A percentile compares a stretch with the other conserved stretches of the same genome.
Evolutionary conservation across 1,140 invertebrate genomes (phyloP).

Genomic region (Camponotus pennsylvanicus): DNA sequence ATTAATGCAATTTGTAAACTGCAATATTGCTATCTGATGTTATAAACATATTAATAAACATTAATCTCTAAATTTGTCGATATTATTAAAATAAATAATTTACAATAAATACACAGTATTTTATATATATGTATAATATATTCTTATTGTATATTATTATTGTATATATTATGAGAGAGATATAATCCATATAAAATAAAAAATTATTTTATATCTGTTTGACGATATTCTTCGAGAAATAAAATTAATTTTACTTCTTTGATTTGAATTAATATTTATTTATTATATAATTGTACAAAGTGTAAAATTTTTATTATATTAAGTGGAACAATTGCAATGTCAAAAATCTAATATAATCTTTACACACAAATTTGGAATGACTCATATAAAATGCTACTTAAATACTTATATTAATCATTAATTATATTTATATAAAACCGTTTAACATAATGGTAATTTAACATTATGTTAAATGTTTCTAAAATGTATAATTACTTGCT

Average conservation of each 20-base stretch:
- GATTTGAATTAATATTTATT: background rate
- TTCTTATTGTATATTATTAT: background rate
- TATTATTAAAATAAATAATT: slow-evolving; percentile 16
- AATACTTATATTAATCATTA: slow-evolving; percentile 1
- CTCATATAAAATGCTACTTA: background rate
- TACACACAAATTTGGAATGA: background rate
- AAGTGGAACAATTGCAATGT: background rate
- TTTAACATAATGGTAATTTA: background rate
- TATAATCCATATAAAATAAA: background rate
- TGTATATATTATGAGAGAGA: background rate
- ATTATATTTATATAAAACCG: too few relatives aligned
- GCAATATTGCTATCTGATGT: background rate
- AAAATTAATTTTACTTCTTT: slow-evolving; percentile 23
- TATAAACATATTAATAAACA: background rate
- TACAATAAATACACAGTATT: background rate
- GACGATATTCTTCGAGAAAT: background rate
- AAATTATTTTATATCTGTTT: background rate
- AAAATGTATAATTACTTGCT: background rate
- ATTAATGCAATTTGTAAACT: background rate
- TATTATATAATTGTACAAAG: background rate
- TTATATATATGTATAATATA: background rate
- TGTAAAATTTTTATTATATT: background rate
- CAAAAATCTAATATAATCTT: background rate
- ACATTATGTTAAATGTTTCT: background rate
- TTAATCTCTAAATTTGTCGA: background rate